Conservation (phyloP, 2,888 invertebrate species). For the Epicampocera succincta region DNA sequence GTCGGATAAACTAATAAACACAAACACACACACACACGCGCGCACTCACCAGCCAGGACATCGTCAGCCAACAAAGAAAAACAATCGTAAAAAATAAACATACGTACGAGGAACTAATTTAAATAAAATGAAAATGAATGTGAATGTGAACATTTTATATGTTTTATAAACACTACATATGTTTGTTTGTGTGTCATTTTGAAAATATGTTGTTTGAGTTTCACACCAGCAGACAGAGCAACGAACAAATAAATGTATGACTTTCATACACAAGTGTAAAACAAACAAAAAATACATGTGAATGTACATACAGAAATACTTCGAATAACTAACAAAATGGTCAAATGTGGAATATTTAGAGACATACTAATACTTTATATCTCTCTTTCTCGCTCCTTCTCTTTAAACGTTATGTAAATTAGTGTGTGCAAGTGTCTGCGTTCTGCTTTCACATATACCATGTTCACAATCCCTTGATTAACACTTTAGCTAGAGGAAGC, state of each 20-base stretch:
- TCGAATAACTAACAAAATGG: conserved; percentile 43
- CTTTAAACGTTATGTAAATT: background rate
- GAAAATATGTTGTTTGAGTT: conserved; percentile 59
- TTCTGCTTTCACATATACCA: too few relatives aligned
- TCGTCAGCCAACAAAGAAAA: conserved; percentile 33
- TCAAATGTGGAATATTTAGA: conserved; percentile 11
- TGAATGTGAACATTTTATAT: conserved; percentile 66
- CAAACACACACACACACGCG: too few relatives aligned
- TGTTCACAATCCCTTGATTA: too few relatives aligned
- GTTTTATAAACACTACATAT: conserved; percentile 64
- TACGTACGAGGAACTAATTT: conserved; percentile 64
- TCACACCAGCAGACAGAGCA: conserved; percentile 22
- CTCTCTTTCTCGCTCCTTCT: background rate
- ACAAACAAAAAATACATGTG: too few relatives aligned
- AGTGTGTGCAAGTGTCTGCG: too few relatives aligned
- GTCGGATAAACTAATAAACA: conserved; percentile 46
- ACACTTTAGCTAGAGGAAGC: too few relatives aligned
- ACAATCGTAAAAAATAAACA: conserved; percentile 46
- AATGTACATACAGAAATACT: too few relatives aligned
- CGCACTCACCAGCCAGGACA: conserved; percentile 38
- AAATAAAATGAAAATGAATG: conserved; percentile 70
- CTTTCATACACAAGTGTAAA: too few relatives aligned
- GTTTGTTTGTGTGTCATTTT: conserved; percentile 61
- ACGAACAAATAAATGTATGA: background rate
- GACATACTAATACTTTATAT: background rate